phyloP scores from a whole-genome alignment of 2,888 invertebrate species.

The Tridacna gigas region DNA sequence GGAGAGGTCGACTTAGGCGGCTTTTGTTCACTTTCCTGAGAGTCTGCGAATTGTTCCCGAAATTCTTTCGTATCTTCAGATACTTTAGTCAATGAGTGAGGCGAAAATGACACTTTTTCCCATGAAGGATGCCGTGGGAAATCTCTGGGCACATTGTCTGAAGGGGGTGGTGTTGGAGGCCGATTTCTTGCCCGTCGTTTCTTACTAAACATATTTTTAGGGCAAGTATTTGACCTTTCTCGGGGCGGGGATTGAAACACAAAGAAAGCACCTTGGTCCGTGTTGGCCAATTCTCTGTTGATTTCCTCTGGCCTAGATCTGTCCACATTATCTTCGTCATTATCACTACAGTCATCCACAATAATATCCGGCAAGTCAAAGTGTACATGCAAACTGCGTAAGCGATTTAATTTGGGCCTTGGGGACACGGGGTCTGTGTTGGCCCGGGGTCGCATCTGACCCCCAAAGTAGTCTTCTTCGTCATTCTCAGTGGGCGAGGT shows the following conservation, averaged over 20 bases:
- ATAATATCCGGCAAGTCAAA: slow-evolving; percentile 65
- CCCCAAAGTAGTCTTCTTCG: slow-evolving; percentile 41
- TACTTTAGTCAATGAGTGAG: slow-evolving; percentile 51
- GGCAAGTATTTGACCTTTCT: slow-evolving; percentile 63
- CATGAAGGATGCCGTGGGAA: slow-evolving; percentile 40
- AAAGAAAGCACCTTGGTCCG: slow-evolving; percentile 62
- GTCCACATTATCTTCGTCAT: slow-evolving; percentile 53
- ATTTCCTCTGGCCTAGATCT: slow-evolving; percentile 47
- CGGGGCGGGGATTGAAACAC: slow-evolving; percentile 64
- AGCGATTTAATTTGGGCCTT: slow-evolving; percentile 32
- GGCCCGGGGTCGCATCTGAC: slow-evolving; percentile 58
- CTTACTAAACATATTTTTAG: slow-evolving; percentile 55
- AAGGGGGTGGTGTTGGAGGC: slow-evolving; percentile 48
- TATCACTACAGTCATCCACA: slow-evolving; percentile 64
- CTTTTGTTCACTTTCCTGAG: slow-evolving; percentile 9
- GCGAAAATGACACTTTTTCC: slow-evolving; percentile 57
- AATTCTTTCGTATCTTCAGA: slow-evolving; percentile 47
- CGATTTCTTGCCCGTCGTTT: slow-evolving; percentile 8
- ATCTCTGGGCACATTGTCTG: slow-evolving; percentile 50
- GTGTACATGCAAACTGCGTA: slow-evolving; percentile 44
- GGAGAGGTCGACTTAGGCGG: slow-evolving; percentile 20
- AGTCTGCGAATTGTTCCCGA: not conserved
- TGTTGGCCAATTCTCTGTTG: slow-evolving; percentile 54
- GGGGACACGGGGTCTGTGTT: slow-evolving; percentile 61
- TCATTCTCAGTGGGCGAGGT: slow-evolving; percentile 24